Percentiles rank a stretch among this genome's conserved stretches.
These are phyloP conservation scores for Danio albolineatus DNA, from an alignment of 2,797 vertebrate species.

Conservation along the genomic window DNA sequence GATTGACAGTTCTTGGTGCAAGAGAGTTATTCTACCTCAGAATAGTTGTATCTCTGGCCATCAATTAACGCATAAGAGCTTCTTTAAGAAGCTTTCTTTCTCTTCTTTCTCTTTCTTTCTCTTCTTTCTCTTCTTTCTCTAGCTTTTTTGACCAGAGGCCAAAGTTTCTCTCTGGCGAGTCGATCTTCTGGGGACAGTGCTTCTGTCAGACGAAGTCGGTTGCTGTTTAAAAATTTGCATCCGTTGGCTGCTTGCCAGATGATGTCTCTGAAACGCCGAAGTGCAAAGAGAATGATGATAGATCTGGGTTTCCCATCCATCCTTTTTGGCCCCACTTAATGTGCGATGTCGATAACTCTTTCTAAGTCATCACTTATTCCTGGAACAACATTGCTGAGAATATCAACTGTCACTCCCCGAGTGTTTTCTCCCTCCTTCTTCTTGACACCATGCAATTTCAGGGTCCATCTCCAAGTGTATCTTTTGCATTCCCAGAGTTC, in stretches of 20 bases:
- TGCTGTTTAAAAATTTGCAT: no score
- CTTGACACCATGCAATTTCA: constrained; percentile 28
- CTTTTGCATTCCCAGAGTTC: not conserved
- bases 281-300: constrained; percentile 7
- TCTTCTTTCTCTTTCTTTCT: no score
- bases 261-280: no score
- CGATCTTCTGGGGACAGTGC: not conserved
- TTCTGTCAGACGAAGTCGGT: not conserved
- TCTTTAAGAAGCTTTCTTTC: not conserved
- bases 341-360: constrained; percentile 4
- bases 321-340: constrained; percentile 5
- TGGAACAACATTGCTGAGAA: constrained; percentile 22
- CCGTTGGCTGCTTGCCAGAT: no score
- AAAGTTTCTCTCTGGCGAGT: not conserved
- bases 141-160: not conserved
- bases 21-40: not conserved
- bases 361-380: constrained; percentile 2
- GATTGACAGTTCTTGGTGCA: no score
- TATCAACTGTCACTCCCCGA: not conserved
- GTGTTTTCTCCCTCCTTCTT: constrained; percentile 30
- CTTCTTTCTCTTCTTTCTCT: no score
- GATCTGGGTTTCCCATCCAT: constrained; percentile 16
- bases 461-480: constrained; percentile 15
- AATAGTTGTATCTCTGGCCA: not conserved
- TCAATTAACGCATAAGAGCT: not conserved